Evolutionary conservation across 1,140 invertebrate species (phyloP), one percentile per base, ranked within the genome.

Genomic region (Drosophila pandora): DNA sequence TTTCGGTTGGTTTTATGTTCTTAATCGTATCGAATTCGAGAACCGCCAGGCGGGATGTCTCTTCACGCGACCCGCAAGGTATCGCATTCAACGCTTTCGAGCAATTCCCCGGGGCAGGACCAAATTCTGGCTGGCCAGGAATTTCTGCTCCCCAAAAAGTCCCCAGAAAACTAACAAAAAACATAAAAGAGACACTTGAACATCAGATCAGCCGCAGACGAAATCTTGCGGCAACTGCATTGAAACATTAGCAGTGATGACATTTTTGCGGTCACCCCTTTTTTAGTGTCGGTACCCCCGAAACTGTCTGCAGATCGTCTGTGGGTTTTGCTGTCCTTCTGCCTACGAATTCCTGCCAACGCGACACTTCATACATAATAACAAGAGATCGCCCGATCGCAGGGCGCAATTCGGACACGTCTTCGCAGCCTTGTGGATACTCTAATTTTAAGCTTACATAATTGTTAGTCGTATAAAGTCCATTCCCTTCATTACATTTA

Each of bases 321-420:
- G 79, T 50, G 52, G 45, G 7, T 22, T 52, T 30, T 34, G 34
- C 21, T 9, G 21, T 6, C 17, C 3, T 41, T 23, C 53, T 10
- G 60, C 48, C 37, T 23, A 76, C 67, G 90, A 78, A 88, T 90
- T 88, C 84, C 79, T 68, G 76, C 50, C 75, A 68, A 81, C 88
- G 82, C 87, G 88, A 90, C 88, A 90, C 88, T 90, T 87, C 88
- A 90, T 90, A 85, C 88, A 90, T 90, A 90, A 90, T 90, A 90
- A 90, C 82, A 90, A 69, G 71, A 64, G 81, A 74, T 82, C 60
- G 64, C 50, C 70, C 50, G 73, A 39, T 62, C 52, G 50, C 54
- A 6, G 56, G 80, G 8, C 8, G 2, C 1, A 9, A 10, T 2
- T 37, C 34, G 34, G 34, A 37, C 34, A 37, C 1, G 10, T 2